A percentile compares a stretch with the other conserved stretches of the same genome.
These are phyloP conservation scores for Mionectes macconnelli DNA, from an alignment of 2,113 vertebrate species.

Conservation along the genomic window DNA sequence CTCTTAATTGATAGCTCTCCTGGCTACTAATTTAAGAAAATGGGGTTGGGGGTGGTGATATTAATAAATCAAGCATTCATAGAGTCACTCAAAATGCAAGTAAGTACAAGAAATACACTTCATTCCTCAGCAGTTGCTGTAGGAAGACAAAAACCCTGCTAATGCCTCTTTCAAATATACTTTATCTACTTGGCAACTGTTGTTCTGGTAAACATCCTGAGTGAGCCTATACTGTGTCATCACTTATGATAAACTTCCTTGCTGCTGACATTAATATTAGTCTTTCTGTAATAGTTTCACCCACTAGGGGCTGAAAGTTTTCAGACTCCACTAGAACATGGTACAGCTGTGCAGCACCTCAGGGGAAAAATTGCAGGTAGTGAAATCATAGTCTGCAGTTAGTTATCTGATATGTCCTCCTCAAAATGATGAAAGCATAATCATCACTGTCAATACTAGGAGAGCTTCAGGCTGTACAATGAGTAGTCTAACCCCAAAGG, in stretches of 20 bases:
- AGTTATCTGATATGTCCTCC: slow-evolving; percentile 39
- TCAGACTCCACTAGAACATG: neutral
- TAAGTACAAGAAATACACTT: slow-evolving; percentile 50
- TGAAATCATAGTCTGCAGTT: slow-evolving; percentile 55
- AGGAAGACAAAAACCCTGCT: neutral
- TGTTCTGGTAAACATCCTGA: slow-evolving; percentile 61
- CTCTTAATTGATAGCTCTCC: neutral
- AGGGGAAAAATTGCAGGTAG: neutral
- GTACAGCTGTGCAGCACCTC: slow-evolving; percentile 7
- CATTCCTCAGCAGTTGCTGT: neutral
- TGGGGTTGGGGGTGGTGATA: neutral
- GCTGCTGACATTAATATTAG: slow-evolving; percentile 34
- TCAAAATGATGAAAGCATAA: neutral
- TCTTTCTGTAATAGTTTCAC: neutral
- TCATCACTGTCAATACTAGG: neutral
- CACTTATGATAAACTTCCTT: slow-evolving; percentile 37
- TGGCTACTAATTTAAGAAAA: neutral
- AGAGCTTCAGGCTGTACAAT: neutral
- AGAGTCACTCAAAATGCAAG: slow-evolving; percentile 51
- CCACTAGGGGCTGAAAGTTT: slow-evolving; percentile 16
- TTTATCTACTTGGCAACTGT: slow-evolving; percentile 47
- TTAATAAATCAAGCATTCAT: slow-evolving; percentile 38
- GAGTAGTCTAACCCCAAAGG: neutral
- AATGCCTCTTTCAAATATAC: slow-evolving; percentile 5
- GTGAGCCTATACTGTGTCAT: slow-evolving; percentile 38